These are phyloP conservation scores for Ectropis crepuscularia DNA, from an alignment of 2,888 invertebrate species.

Conservation along the genomic window DNA sequence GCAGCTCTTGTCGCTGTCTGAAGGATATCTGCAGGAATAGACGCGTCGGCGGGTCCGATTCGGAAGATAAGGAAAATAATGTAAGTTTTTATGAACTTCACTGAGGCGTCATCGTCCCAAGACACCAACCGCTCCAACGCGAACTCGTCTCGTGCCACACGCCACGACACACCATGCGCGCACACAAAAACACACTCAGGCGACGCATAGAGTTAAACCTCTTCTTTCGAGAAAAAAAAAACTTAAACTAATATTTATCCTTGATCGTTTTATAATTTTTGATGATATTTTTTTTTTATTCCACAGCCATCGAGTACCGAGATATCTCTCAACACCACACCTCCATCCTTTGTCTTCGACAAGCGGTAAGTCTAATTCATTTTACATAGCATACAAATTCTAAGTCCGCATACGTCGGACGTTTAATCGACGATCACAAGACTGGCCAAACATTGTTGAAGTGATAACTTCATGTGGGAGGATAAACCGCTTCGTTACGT, in stretches of 20 bases:
- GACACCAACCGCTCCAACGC: constrained; percentile 26
- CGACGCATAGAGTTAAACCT: too few species aligned
- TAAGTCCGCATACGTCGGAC: neutral
- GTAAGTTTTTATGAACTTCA: constrained; percentile 66
- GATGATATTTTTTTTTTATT: neutral
- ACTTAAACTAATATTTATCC: neutral
- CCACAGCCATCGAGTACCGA: constrained; percentile 69
- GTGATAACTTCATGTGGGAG: too few species aligned
- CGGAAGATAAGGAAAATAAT: constrained; percentile 73
- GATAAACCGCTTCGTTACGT: too few species aligned
- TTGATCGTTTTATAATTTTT: neutral
- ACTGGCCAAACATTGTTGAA: too few species aligned
- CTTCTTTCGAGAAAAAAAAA: too few species aligned
- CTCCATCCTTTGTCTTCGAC: constrained; percentile 65
- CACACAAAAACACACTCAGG: too few species aligned
- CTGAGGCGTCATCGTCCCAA: constrained; percentile 38
- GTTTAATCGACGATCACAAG: neutral
- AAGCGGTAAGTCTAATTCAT: constrained; percentile 60
- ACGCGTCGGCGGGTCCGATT: constrained; percentile 51
- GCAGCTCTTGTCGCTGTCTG: constrained; percentile 81
- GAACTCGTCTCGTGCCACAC: constrained; percentile 42
- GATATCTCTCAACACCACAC: constrained; percentile 57
- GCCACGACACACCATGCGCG: constrained; percentile 42
- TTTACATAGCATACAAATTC: neutral
- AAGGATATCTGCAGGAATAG: constrained; percentile 70